Conservation (phyloP, 2,113 vertebrate species). For the Microtus richardsoni region DNA sequence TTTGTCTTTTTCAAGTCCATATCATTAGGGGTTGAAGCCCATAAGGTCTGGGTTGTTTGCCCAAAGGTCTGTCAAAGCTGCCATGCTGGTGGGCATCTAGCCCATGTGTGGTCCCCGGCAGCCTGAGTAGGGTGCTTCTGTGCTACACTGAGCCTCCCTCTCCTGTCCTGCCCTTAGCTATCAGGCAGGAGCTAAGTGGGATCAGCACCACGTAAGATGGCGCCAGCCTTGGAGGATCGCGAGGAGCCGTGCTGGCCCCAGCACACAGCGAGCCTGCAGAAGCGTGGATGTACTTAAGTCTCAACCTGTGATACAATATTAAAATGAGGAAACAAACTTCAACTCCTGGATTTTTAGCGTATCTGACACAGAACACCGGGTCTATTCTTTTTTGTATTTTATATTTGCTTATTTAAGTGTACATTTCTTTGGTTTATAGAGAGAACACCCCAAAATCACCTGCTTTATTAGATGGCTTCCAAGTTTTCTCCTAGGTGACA, state of each 20-base stretch:
- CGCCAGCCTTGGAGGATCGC: background rate
- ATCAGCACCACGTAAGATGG: slow-evolving; percentile 94
- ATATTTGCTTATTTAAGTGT: slow-evolving; percentile 94
- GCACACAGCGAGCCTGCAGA: slow-evolving; percentile 80
- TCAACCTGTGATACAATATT: slow-evolving; percentile 87
- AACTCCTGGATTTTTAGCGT: slow-evolving; percentile 94
- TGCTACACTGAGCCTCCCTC: background rate
- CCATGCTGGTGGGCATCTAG: background rate
- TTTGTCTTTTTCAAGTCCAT: fast-evolving
- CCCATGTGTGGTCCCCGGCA: background rate
- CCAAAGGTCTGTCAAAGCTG: background rate
- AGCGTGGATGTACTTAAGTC: slow-evolving; percentile 89
- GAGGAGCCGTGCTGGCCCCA: slow-evolving; percentile 72
- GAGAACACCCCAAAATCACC: slow-evolving; percentile 84
- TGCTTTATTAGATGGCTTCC: slow-evolving; percentile 89
- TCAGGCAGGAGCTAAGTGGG: slow-evolving; percentile 98
- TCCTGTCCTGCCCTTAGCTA: slow-evolving; percentile 88
- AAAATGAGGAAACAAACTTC: slow-evolving; percentile 81
- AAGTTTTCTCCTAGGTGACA: slow-evolving; percentile 86
- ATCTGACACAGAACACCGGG: slow-evolving; percentile 93
- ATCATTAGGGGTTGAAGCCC: background rate
- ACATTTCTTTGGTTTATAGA: slow-evolving; percentile 88
- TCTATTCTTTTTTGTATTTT: slow-evolving; percentile 96
- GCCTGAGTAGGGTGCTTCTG: background rate
- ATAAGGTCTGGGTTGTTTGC: background rate